These are phyloP conservation scores for Myiozetetes cayanensis DNA, from an alignment of 2,113 vertebrate genomes.

Conservation along the genomic window DNA sequence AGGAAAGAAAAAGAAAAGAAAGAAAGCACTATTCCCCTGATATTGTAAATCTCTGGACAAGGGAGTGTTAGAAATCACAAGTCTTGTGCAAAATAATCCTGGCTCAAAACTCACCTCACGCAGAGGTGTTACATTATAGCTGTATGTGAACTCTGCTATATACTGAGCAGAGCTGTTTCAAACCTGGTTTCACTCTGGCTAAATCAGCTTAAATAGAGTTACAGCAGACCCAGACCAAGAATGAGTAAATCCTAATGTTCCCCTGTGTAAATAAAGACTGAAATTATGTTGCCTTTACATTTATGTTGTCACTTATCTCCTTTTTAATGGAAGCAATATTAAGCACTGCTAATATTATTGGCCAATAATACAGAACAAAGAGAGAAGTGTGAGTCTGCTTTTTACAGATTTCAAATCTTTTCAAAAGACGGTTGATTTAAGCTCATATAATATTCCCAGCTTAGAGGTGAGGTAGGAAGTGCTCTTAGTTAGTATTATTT, in stretches of 20 bases:
- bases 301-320: neutral
- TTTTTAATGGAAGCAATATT: neutral
- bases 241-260: neutral
- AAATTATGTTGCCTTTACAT: neutral
- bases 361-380: neutral
- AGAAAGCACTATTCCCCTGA: neutral
- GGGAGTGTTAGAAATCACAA: neutral
- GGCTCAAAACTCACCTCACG: neutral
- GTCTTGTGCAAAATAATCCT: neutral
- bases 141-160: fast-evolving
- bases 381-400: neutral
- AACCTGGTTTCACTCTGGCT: neutral
- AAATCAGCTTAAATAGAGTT: neutral
- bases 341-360: neutral
- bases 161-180: neutral
- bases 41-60: neutral
- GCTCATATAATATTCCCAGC: neutral
- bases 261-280: neutral
- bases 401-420: neutral
- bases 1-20: neutral
- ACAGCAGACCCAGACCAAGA: neutral
- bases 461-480: neutral
- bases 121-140: neutral
- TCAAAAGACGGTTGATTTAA: neutral
- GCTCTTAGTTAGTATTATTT: neutral